A percentile compares a stretch with the other conserved stretches of the same genome.
Conservation (phyloP, 2,113 vertebrate genomes). For the Spea bombifrons region DNA sequence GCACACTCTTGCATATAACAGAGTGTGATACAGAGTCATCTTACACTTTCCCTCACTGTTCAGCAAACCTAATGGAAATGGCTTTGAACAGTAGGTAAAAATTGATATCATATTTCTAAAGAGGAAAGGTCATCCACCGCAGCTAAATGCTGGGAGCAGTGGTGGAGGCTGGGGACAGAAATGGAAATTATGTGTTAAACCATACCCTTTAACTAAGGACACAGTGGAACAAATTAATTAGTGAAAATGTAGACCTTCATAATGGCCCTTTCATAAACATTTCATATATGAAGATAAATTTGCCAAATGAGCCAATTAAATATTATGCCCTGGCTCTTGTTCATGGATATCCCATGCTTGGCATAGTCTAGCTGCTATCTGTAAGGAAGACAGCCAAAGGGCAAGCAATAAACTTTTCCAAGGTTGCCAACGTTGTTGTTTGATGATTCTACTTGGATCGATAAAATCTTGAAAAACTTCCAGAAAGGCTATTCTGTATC, state of each 20-base stretch:
- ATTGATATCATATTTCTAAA: too few relatives aligned
- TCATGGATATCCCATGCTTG: neutral
- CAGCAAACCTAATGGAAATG: too few relatives aligned
- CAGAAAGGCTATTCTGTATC: neutral
- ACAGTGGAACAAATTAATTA: too few relatives aligned
- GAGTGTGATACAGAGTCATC: too few relatives aligned
- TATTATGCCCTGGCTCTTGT: neutral
- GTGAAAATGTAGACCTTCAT: neutral
- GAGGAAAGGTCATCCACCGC: too few relatives aligned
- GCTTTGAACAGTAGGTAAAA: too few relatives aligned
- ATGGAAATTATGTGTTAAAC: too few relatives aligned
- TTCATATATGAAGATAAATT: neutral
- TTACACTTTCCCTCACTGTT: too few relatives aligned
- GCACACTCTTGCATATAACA: too few relatives aligned
- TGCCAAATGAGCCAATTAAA: conserved; percentile 2
- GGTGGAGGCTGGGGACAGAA: too few relatives aligned
- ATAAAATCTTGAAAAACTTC: neutral
- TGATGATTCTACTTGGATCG: neutral
- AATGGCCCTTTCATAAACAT: neutral
- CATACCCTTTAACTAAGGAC: too few relatives aligned
- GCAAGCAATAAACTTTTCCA: neutral
- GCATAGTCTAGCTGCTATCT: neutral
- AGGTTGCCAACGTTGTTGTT: neutral
- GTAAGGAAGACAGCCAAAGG: neutral
- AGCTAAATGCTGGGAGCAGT: too few relatives aligned